These are phyloP conservation scores for Alosa sapidissima DNA, from an alignment of 2,797 vertebrate species.

Conservation along the genomic window DNA sequence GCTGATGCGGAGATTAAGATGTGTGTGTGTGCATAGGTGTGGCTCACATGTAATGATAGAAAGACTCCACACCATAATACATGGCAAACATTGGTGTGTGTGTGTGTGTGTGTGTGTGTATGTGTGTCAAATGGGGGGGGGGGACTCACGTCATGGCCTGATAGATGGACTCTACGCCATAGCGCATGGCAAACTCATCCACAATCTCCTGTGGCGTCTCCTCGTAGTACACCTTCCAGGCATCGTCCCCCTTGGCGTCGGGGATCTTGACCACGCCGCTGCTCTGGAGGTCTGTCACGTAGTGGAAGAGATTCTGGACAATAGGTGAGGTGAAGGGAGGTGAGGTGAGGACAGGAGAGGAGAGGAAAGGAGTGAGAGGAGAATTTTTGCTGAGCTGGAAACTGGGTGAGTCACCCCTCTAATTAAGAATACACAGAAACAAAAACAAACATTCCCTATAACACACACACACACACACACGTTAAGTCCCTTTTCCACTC, in stretches of 20 bases:
- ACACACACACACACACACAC: background rate
- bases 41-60: background rate
- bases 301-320: conserved; percentile 94
- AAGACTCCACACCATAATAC: too few relatives aligned
- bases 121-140: background rate
- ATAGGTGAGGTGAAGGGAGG: conserved; percentile 7
- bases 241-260: conserved; percentile 94
- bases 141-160: conserved; percentile 97
- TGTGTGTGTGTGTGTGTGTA: background rate
- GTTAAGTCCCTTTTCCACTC: background rate
- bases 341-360: background rate
- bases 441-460: background rate
- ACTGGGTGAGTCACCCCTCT: background rate
- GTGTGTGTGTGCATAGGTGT: background rate
- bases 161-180: conserved; percentile 98
- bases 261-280: conserved; percentile 96
- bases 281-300: conserved; percentile 95
- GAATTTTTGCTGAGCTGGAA: background rate
- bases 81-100: too few relatives aligned
- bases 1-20: background rate
- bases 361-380: background rate
- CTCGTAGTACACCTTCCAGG: conserved; percentile 98
- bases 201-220: conserved; percentile 98
- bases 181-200: conserved; percentile 98
- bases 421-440: background rate